Percentiles rank a stretch among this genome's conserved stretches.
phyloP scores from a whole-genome alignment of 2,888 invertebrate genomes.

The Physocephala rufipes region DNA sequence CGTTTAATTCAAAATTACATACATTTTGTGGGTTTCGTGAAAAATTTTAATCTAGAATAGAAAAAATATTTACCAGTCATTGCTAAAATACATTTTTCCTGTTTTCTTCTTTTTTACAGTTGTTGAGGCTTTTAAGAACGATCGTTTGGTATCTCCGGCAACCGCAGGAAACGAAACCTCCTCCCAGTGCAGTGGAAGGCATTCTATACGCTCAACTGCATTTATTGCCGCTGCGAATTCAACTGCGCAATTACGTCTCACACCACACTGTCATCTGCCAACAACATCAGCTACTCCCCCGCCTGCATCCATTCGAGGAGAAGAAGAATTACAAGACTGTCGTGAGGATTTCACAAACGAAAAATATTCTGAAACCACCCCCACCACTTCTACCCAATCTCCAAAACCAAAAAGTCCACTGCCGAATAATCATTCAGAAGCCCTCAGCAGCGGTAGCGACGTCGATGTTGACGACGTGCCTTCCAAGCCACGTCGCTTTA shows the following conservation, averaged over 20 bases:
- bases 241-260: constrained; percentile 16
- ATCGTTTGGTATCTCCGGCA: constrained; percentile 44
- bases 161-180: constrained; percentile 24
- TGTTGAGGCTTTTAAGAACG: constrained; percentile 36
- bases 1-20: not conserved
- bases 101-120: constrained; percentile 40
- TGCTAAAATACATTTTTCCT: constrained; percentile 5
- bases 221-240: constrained; percentile 2
- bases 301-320: constrained; percentile 31
- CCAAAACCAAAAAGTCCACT: constrained; percentile 43
- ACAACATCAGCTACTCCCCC: constrained; percentile 42
- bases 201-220: constrained; percentile 11
- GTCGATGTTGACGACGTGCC: constrained; percentile 23
- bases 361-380: constrained; percentile 35
- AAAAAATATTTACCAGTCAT: not conserved
- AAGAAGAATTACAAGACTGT: constrained; percentile 54
- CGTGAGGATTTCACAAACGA: constrained; percentile 39
- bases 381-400: constrained; percentile 41
- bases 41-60: not conserved
- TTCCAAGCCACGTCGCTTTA: constrained; percentile 70
- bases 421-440: constrained; percentile 30
- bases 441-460: constrained; percentile 3
- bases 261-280: constrained; percentile 32
- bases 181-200: not conserved
- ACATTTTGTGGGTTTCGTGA: constrained; percentile 26